Evolutionary conservation across 2,113 vertebrate genomes (phyloP).

Genomic region (Mobula birostris): DNA sequence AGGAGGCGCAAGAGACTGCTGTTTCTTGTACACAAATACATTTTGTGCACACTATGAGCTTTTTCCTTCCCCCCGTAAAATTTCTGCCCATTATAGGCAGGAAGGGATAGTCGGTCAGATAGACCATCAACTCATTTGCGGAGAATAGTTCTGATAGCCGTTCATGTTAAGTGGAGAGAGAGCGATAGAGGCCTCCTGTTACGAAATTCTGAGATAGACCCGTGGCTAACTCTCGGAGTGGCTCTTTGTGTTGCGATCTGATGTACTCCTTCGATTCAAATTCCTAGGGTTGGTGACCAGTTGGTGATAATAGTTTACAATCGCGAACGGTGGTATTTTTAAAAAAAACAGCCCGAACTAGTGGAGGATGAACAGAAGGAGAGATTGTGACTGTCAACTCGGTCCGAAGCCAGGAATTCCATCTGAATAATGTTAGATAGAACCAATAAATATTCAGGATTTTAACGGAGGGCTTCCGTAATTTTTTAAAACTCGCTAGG

Average conservation of each 20-base stretch:
- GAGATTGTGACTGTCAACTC: neutral
- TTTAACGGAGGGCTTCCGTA: neutral
- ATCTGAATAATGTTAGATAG: neutral
- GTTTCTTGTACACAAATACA: neutral
- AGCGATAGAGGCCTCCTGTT: neutral
- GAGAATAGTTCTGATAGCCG: neutral
- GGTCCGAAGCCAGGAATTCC: neutral
- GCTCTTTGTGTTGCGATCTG: neutral
- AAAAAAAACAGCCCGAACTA: neutral
- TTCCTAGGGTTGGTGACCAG: no score
- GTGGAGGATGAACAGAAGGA: neutral
- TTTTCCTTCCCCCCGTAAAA: neutral
- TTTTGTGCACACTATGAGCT: no score
- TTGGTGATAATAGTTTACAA: no score
- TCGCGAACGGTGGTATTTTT: no score
- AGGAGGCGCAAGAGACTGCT: slow-evolving; percentile 21
- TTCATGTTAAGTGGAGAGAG: neutral
- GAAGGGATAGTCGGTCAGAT: neutral
- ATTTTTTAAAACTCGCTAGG: neutral
- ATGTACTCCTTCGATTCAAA: neutral
- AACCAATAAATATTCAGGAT: neutral
- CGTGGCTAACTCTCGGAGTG: neutral
- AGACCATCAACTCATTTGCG: neutral
- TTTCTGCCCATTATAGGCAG: neutral
- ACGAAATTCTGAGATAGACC: neutral